Evolutionary conservation across 1,140 invertebrate species (phyloP).

Genomic region (Cotesia typhae): DNA sequence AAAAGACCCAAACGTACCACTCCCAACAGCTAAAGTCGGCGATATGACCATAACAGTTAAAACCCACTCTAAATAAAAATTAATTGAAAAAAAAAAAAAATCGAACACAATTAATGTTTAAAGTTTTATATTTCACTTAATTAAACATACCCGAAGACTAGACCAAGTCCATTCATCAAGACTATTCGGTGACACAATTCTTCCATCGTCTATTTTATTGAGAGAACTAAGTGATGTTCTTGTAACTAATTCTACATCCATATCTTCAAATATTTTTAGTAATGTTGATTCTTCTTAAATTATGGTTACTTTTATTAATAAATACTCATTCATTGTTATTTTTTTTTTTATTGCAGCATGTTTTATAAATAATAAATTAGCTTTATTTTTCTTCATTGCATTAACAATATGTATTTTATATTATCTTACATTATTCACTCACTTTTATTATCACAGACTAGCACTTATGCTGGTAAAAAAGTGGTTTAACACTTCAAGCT

Average conservation of each 20-base stretch:
- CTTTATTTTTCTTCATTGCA: background rate
- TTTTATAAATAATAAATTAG: too few relatives aligned
- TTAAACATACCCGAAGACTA: conserved; percentile 56
- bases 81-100: too few relatives aligned
- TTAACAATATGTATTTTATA: background rate
- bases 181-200: conserved; percentile 56
- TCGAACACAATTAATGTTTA: too few relatives aligned
- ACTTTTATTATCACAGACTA: background rate
- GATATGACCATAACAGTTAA: too few relatives aligned
- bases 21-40: too few relatives aligned
- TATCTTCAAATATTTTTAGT: conserved; percentile 34
- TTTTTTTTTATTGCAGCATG: background rate
- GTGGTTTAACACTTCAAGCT: conserved; percentile 1
- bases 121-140: too few relatives aligned
- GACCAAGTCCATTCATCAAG: conserved; percentile 62
- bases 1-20: too few relatives aligned
- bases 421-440: background rate
- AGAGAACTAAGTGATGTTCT: conserved; percentile 58
- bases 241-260: conserved; percentile 60
- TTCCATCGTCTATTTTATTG: conserved; percentile 52
- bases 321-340: background rate
- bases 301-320: conserved; percentile 9
- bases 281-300: conserved; percentile 1
- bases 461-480: background rate
- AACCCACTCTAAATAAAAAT: too few relatives aligned